phyloP scores from a whole-genome alignment of 2,797 vertebrate species.

The Jordanella pulchra region DNA sequence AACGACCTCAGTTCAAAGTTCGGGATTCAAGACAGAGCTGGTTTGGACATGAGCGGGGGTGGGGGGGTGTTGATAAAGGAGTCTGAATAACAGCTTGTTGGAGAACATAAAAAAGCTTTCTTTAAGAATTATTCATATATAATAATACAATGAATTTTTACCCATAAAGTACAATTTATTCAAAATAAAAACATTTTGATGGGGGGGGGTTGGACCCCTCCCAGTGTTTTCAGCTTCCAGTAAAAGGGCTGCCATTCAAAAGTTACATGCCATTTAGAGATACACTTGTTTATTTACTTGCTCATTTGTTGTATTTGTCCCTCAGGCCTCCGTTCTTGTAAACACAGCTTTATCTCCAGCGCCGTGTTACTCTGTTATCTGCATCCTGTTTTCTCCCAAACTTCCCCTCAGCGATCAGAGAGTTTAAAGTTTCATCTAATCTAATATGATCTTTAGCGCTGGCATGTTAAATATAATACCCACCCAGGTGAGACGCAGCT shows the following conservation, averaged over 20 bases:
- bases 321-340: conserved; percentile 29
- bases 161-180: too few relatives aligned
- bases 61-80: too few relatives aligned
- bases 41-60: background rate
- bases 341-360: conserved; percentile 44
- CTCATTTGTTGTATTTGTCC: conserved; percentile 47
- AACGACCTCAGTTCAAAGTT: background rate
- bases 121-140: background rate
- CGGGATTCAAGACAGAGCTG: background rate
- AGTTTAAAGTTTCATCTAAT: conserved; percentile 58
- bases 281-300: conserved; percentile 44
- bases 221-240: background rate
- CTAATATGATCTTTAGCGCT: conserved; percentile 56
- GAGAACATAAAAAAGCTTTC: background rate
- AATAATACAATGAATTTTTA: too few relatives aligned
- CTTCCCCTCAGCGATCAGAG: conserved; percentile 44
- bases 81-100: too few relatives aligned
- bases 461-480: conserved; percentile 55
- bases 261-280: conserved; percentile 14
- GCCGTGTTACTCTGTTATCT: conserved; percentile 35
- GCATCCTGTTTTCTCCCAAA: conserved; percentile 53
- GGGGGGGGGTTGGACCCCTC: conserved; percentile 21
- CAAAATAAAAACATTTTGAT: too few relatives aligned
- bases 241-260: background rate
- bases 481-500: conserved; percentile 32